Evolutionary conservation across 2,113 vertebrate species (phyloP).

Genomic region (Xiphorhynchus elegans): DNA sequence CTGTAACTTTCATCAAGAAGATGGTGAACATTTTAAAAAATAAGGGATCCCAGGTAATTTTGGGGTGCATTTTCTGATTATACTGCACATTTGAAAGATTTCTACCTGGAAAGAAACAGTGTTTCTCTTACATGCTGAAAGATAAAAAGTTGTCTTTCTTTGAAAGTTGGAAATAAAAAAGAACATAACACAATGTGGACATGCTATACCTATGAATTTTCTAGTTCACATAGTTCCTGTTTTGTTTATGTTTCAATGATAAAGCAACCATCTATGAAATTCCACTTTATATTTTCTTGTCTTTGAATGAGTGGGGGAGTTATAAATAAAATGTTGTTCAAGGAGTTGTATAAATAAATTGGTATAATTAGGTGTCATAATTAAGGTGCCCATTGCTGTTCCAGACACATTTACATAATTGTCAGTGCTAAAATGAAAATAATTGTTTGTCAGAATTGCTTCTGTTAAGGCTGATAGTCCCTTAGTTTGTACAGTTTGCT

Average conservation of each 20-base stretch:
- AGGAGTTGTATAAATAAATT: constrained; percentile 78
- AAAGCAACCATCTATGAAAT: constrained; percentile 37
- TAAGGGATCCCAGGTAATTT: neutral
- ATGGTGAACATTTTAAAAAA: neutral
- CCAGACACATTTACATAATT: constrained; percentile 77
- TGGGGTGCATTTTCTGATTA: neutral
- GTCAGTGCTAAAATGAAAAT: constrained; percentile 72
- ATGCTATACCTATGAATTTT: neutral
- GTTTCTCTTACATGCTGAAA: neutral
- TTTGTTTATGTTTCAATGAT: constrained; percentile 13
- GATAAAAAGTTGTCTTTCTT: neutral
- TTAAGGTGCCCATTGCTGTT: constrained; percentile 78
- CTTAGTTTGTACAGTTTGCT: constrained; percentile 59
- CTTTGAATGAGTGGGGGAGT: constrained; percentile 60
- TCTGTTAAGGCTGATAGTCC: constrained; percentile 62
- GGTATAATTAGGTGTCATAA: constrained; percentile 78
- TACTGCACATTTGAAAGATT: neutral
- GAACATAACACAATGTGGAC: neutral
- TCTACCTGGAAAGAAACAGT: neutral
- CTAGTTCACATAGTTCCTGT: constrained; percentile 35
- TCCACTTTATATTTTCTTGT: constrained; percentile 42
- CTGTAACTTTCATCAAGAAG: neutral
- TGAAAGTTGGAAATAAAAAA: neutral
- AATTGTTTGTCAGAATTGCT: constrained; percentile 73
- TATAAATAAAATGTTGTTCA: constrained; percentile 78